Evolutionary conservation across 2,888 invertebrate species (phyloP).

Genomic region (Synanthedon myopaeformis): DNA sequence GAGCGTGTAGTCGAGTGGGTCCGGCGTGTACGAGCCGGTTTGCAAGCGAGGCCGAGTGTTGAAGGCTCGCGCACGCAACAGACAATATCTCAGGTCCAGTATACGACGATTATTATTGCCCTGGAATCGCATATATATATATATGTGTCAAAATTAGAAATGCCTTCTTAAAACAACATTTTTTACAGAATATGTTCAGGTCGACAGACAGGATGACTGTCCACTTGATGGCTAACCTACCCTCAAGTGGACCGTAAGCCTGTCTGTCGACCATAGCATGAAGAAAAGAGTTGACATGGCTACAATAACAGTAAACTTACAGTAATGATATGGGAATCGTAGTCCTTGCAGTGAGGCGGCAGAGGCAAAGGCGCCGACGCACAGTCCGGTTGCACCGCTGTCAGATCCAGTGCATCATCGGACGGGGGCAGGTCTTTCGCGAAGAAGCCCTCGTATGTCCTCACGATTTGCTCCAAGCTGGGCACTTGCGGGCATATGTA

Average conservation of each 20-base stretch:
- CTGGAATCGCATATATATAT: slow-evolving; percentile 16
- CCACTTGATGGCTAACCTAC: no score
- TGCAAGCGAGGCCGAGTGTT: slow-evolving; percentile 38
- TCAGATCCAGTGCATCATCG: slow-evolving; percentile 22
- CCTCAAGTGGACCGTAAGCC: no score
- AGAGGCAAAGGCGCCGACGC: slow-evolving; percentile 37
- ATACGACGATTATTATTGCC: slow-evolving; percentile 25
- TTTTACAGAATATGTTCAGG: no score
- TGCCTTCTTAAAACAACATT: background rate
- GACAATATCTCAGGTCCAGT: slow-evolving; percentile 83
- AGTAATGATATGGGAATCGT: slow-evolving; percentile 9
- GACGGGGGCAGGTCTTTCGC: slow-evolving; percentile 14
- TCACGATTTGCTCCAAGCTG: slow-evolving; percentile 78
- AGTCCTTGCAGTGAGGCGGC: slow-evolving; percentile 33
- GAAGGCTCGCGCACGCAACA: slow-evolving; percentile 81
- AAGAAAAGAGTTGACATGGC: background rate
- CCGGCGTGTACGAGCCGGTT: slow-evolving; percentile 81
- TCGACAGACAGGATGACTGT: no score
- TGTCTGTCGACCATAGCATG: no score
- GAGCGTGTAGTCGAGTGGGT: slow-evolving; percentile 85
- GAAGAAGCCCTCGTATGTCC: slow-evolving; percentile 79
- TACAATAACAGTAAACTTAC: no score
- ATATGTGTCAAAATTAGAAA: background rate
- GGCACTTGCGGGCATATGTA: slow-evolving; percentile 78
- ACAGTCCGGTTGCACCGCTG: slow-evolving; percentile 29